phyloP scores from a whole-genome alignment of 64 coral and sea anemone species.

The Trachythela sp. region DNA sequence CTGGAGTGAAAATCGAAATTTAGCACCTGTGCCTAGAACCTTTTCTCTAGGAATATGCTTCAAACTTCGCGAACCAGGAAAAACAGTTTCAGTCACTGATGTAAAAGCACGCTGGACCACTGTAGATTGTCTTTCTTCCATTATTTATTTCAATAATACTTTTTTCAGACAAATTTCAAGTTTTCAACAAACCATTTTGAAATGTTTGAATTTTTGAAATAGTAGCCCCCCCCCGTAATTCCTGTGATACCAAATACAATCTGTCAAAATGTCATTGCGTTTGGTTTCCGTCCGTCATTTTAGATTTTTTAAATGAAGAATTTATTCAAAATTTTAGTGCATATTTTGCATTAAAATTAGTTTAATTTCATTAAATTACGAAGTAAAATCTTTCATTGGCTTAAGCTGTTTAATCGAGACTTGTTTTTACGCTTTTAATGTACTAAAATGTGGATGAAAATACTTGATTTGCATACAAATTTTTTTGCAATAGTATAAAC shows the following conservation, averaged over 20 bases:
- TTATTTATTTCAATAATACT: background rate
- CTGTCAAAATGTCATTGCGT: background rate
- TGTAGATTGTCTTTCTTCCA: background rate
- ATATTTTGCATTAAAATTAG: too few species aligned
- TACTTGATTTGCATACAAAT: too few species aligned
- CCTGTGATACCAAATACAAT: background rate
- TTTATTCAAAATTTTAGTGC: too few species aligned
- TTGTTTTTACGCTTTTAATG: too few species aligned
- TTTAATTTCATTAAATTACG: too few species aligned
- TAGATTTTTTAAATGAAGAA: too few species aligned
- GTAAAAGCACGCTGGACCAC: constrained; percentile 47
- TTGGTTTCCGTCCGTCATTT: too few species aligned
- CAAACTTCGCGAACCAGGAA: constrained; percentile 70
- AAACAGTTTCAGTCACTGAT: constrained; percentile 84
- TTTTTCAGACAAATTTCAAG: background rate
- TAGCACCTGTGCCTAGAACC: constrained; percentile 66
- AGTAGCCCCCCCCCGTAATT: background rate
- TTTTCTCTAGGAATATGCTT: constrained; percentile 68
- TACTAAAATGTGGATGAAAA: too few species aligned
- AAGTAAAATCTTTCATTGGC: too few species aligned
- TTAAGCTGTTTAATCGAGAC: too few species aligned
- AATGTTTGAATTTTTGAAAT: background rate
- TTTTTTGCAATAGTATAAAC: background rate
- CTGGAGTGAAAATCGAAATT: background rate
- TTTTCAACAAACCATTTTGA: background rate